Percentiles rank a stretch among this genome's conserved stretches.
Evolutionary conservation across 2,113 vertebrate genomes (phyloP).

Genomic region (Riparia riparia): DNA sequence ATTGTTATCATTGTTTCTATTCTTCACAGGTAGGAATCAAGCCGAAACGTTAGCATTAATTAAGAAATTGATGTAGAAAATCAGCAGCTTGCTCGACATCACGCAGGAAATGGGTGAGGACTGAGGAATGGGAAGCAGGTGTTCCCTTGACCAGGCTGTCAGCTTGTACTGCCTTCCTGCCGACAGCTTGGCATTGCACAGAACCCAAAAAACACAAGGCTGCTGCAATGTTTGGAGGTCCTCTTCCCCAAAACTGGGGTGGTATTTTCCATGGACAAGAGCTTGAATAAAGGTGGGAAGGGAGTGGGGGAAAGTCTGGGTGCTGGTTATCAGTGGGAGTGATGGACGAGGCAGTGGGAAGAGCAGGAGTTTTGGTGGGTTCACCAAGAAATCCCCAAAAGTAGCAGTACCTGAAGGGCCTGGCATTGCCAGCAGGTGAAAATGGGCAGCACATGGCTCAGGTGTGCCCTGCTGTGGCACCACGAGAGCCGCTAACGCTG

Average conservation of each 20-base stretch:
- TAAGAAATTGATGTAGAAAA: neutral
- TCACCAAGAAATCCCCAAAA: neutral
- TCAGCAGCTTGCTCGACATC: neutral
- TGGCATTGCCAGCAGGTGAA: neutral
- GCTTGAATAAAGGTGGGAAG: neutral
- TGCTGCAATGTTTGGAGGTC: neutral
- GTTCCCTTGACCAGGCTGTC: neutral
- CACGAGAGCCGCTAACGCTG: accelerated
- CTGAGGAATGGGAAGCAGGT: neutral
- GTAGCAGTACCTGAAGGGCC: accelerated
- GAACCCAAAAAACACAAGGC: neutral
- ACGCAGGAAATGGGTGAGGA: neutral
- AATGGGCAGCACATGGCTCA: neutral
- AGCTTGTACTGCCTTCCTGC: neutral
- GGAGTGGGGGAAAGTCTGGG: neutral
- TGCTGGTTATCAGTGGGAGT: neutral
- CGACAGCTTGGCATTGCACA: neutral
- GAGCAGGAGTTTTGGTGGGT: neutral
- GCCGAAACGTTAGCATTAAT: neutral
- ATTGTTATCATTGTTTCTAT: neutral
- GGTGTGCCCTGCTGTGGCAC: neutral
- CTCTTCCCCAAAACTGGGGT: neutral
- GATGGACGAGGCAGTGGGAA: accelerated
- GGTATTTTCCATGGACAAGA: neutral
- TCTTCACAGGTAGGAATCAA: neutral